These are phyloP conservation scores for Epinephelus fuscoguttatus DNA, from an alignment of 2,113 vertebrate species.

Conservation along the genomic window DNA sequence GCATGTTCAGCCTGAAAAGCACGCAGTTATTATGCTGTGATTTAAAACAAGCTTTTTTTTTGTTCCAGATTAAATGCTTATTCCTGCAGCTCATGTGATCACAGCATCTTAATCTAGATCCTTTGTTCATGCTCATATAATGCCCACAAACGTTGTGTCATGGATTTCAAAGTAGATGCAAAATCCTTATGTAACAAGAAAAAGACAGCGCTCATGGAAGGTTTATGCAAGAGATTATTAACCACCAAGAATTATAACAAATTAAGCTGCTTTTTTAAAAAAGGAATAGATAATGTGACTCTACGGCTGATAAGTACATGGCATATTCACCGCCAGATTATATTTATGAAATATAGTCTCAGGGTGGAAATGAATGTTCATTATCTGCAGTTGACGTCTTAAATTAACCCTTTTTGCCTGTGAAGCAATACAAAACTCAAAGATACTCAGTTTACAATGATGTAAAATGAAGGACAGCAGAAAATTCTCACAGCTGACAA, in stretches of 20 bases:
- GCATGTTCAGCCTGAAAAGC: neutral
- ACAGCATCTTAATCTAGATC: neutral
- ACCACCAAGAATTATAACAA: neutral
- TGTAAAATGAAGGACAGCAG: neutral
- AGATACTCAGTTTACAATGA: neutral
- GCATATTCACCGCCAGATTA: neutral
- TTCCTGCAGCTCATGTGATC: constrained; percentile 4
- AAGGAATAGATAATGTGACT: neutral
- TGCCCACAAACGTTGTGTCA: neutral
- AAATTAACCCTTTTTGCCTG: neutral
- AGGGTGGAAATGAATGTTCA: neutral
- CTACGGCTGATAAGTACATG: neutral
- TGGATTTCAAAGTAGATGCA: neutral
- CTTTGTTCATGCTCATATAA: neutral
- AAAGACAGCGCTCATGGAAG: neutral
- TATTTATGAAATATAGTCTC: neutral
- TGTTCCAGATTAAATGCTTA: neutral
- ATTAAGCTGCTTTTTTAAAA: neutral
- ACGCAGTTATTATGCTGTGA: too few relatives aligned
- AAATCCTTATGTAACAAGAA: neutral
- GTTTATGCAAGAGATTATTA: constrained; percentile 7
- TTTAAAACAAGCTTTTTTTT: neutral
- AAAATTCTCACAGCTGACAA: neutral
- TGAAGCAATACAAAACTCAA: neutral
- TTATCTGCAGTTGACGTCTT: neutral